Conservation (phyloP, 1,140 invertebrate genomes). For the Drosophila baimaii region DNA sequence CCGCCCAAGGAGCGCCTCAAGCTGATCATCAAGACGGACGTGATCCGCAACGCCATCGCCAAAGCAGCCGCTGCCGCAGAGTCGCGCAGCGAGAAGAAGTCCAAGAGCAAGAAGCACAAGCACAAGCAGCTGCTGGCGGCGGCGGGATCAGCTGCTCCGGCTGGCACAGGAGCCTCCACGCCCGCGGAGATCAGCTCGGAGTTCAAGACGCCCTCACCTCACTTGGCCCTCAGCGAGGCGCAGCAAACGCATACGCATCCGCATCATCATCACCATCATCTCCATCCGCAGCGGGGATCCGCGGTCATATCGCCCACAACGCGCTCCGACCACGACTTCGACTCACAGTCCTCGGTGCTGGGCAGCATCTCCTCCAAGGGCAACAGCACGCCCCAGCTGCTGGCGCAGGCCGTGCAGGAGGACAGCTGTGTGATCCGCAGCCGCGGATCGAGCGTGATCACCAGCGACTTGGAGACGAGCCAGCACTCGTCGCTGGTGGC, state of each 20-base stretch:
- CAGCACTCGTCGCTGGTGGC: constrained; percentile 83
- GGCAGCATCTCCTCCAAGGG: constrained; percentile 84
- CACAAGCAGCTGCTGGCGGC: constrained; percentile 80
- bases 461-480: constrained; percentile 82
- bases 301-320: constrained; percentile 69
- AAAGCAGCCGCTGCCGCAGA: constrained; percentile 73
- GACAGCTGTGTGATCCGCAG: constrained; percentile 82
- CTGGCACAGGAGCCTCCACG: constrained; percentile 52
- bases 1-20: constrained; percentile 84
- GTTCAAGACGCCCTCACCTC: constrained; percentile 85
- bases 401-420: constrained; percentile 74
- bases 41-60: constrained; percentile 79
- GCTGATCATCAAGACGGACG: constrained; percentile 82
- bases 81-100: constrained; percentile 78
- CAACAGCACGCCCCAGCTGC: constrained; percentile 72
- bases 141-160: constrained; percentile 7
- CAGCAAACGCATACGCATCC: constrained; percentile 27
- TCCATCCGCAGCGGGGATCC: constrained; percentile 48
- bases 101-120: constrained; percentile 82
- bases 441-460: constrained; percentile 81
- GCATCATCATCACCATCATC: constrained; percentile 37
- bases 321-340: constrained; percentile 80
- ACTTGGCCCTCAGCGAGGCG: constrained; percentile 83
- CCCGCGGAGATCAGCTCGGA: constrained; percentile 58
- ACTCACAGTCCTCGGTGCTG: constrained; percentile 82